Percentiles rank a stretch among this genome's conserved stretches.
Conservation (phyloP, 2,888 invertebrate genomes). For the Meloe dianella region DNA sequence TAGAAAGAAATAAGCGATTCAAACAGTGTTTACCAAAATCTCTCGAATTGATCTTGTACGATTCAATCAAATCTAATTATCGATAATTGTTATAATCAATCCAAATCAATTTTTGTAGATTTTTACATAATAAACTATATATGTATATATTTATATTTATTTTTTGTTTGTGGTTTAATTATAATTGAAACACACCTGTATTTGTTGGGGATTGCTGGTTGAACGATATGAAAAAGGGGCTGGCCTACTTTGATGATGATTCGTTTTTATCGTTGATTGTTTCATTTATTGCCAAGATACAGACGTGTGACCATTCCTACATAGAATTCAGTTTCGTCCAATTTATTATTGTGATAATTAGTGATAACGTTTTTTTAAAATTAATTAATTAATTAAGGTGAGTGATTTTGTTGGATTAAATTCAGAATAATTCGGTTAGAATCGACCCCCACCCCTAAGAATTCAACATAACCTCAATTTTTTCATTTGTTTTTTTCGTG, state of each 20-base stretch:
- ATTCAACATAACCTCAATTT: not conserved
- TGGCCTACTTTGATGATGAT: not conserved
- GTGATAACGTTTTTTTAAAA: too few species aligned
- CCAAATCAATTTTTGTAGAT: too few species aligned
- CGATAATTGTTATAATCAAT: too few species aligned
- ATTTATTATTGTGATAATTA: not conserved
- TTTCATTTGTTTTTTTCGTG: not conserved
- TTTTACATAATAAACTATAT: too few species aligned
- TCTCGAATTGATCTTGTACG: too few species aligned
- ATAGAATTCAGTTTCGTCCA: not conserved
- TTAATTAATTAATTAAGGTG: not conserved
- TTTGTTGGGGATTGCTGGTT: not conserved
- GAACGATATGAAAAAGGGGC: not conserved
- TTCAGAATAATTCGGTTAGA: not conserved
- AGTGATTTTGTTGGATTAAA: not conserved
- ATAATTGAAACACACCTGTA: not conserved
- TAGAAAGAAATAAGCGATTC: not conserved
- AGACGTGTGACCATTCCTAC: not conserved
- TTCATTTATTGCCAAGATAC: too few species aligned
- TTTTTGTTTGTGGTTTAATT: too few species aligned
- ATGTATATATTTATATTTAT: too few species aligned
- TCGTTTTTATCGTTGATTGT: not conserved
- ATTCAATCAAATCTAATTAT: too few species aligned
- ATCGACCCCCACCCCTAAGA: not conserved
- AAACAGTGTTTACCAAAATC: too few species aligned